Evolutionary conservation across 2,888 invertebrate species (phyloP).

Genomic region (Luffia ferchaultella): DNA sequence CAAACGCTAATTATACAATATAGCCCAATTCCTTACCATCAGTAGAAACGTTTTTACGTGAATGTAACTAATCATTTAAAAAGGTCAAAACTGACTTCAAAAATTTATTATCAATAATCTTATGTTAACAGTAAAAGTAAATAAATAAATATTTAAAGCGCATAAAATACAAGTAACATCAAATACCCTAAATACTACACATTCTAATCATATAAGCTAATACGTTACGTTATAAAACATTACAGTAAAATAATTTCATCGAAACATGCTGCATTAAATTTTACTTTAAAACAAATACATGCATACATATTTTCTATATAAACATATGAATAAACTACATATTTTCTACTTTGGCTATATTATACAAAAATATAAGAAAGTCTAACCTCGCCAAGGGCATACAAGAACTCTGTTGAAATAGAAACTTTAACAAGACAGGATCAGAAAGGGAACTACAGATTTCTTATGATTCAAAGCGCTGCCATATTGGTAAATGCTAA

Average conservation of each 20-base stretch:
- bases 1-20: too few relatives aligned
- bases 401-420: neutral
- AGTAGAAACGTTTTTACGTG: neutral
- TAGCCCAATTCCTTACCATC: too few relatives aligned
- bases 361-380: neutral
- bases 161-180: neutral
- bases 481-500: constrained; percentile 66
- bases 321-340: neutral
- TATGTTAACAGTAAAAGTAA: neutral
- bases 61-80: neutral
- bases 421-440: neutral
- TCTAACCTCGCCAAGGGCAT: neutral
- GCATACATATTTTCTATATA: neutral
- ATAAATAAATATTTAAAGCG: neutral
- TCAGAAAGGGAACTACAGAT: neutral
- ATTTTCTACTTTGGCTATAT: neutral
- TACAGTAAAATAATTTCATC: neutral
- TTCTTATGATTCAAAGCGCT: constrained; percentile 32
- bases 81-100: neutral
- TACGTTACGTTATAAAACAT: too few relatives aligned
- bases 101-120: neutral
- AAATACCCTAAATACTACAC: too few relatives aligned
- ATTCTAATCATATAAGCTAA: too few relatives aligned
- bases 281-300: neutral
- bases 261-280: neutral